Conservation (phyloP, 1,140 invertebrate genomes). For the Drosophila erecta region DNA sequence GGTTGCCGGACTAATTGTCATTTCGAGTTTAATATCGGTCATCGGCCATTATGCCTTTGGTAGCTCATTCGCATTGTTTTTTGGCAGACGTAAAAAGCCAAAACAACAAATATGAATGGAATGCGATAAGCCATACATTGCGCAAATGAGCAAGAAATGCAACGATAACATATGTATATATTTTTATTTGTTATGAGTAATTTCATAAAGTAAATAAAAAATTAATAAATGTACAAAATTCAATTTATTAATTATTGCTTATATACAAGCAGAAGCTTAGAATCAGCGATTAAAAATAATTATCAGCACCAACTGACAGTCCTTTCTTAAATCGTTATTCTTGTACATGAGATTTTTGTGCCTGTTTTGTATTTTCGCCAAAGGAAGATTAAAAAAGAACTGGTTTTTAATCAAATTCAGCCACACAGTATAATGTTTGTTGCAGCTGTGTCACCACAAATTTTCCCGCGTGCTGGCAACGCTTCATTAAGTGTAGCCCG, state of each 20-base stretch:
- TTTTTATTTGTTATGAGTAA: too few species aligned
- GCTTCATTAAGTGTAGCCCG: neutral
- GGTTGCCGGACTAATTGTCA: constrained; percentile 39
- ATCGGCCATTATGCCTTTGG: constrained; percentile 36
- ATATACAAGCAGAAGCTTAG: too few species aligned
- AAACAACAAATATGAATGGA: constrained; percentile 24
- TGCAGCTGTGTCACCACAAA: constrained; percentile 20
- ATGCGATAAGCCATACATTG: constrained; percentile 8
- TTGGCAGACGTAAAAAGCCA: constrained; percentile 9
- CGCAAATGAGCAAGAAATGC: neutral
- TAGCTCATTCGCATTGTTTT: constrained; percentile 54
- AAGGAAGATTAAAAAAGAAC: constrained; percentile 12
- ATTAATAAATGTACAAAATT: too few species aligned
- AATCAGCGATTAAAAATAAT: too few species aligned
- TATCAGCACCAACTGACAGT: neutral
- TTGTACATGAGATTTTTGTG: neutral
- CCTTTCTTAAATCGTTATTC: too few species aligned
- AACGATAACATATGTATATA: neutral
- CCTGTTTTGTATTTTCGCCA: neutral
- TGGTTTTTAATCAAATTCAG: constrained; percentile 15
- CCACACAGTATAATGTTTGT: neutral
- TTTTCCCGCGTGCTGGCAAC: constrained; percentile 4
- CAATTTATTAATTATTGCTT: neutral
- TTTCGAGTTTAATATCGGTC: constrained; percentile 40
- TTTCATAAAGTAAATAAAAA: too few species aligned